A percentile compares a stretch with the other conserved stretches of the same genome.
Conservation (phyloP, 2,113 vertebrate species). For the Rhea pennata region DNA sequence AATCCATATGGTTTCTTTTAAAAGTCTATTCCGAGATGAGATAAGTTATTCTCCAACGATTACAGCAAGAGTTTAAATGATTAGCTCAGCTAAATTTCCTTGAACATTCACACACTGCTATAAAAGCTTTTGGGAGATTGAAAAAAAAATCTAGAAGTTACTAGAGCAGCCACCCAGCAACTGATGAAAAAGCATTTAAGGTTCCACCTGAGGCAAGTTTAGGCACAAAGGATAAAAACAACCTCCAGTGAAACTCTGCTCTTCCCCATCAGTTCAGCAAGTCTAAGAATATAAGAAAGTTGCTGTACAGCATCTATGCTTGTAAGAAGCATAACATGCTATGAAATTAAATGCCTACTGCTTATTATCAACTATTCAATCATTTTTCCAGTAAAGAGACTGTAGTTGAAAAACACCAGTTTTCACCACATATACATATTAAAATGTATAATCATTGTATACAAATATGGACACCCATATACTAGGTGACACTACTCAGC, state of each 20-base stretch:
- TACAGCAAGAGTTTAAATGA: constrained; percentile 3
- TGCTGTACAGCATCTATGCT: neutral
- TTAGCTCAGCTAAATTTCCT: neutral
- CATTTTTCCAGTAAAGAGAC: neutral
- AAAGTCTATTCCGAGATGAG: neutral
- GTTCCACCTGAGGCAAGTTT: neutral
- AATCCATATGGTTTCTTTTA: neutral
- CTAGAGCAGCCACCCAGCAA: neutral
- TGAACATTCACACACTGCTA: neutral
- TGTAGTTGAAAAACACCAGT: neutral
- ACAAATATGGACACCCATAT: neutral
- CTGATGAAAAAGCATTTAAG: neutral
- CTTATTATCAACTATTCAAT: neutral
- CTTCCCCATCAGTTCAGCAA: neutral
- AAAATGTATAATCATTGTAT: neutral
- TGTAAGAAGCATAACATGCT: neutral
- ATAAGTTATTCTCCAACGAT: neutral
- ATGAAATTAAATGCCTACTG: neutral
- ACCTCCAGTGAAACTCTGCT: neutral
- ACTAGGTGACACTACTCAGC: neutral
- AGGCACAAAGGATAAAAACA: neutral
- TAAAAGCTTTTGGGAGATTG: neutral
- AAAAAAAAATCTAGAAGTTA: neutral
- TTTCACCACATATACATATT: neutral
- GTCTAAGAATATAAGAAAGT: neutral